Evolutionary conservation across 2,888 invertebrate genomes (phyloP), one percentile per base, ranked within the genome.

Genomic region (Agrotis ipsilon): DNA sequence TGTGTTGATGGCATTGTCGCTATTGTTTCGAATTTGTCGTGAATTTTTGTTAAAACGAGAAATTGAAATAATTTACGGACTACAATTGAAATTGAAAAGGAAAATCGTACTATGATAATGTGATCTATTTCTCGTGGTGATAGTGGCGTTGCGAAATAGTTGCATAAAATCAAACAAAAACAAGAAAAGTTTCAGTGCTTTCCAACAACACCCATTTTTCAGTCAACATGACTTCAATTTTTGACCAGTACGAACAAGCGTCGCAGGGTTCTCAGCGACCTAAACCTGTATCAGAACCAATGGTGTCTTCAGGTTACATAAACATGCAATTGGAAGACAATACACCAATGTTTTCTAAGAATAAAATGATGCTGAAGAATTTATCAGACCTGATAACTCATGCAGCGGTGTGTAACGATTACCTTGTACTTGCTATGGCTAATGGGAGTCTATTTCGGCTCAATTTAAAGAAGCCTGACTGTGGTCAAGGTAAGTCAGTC

Each of bases 181-280:
- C 32, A 43, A 52, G 4, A 48, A 21, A 45, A 57, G 51, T 48
- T 64, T 19, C 6, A 60, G 48, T 72, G 16, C 16, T 62, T 63
- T 27, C 66, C 32, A 72, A 59, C 74, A 66, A 75, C 75, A 81
- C 76, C 72, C 71, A 72, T 70, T 74, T 68, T 75, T 64, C 73
- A 74, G 72, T 66, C 63, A 91, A 82, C 72, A 98, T 98, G 98
- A 98, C 98, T 87, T 98, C 98, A 27, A 97, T 98, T 91, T 97
- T 98, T 81, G 98, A 98, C 93, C 98, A 98, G 94, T 98, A 98
- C 91, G 98, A 98, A 91, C 97, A 98, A 92, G 97, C 97, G n/a
- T 97, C 97, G 19, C 97, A 97, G 86, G 92, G 92, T 58, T 92
- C 94, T 3, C 92, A 94, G 80, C 90, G 92, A 3, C 87, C 90